These are phyloP conservation scores for Folsomia candida DNA, from an alignment of 2,888 invertebrate species.

Conservation along the genomic window DNA sequence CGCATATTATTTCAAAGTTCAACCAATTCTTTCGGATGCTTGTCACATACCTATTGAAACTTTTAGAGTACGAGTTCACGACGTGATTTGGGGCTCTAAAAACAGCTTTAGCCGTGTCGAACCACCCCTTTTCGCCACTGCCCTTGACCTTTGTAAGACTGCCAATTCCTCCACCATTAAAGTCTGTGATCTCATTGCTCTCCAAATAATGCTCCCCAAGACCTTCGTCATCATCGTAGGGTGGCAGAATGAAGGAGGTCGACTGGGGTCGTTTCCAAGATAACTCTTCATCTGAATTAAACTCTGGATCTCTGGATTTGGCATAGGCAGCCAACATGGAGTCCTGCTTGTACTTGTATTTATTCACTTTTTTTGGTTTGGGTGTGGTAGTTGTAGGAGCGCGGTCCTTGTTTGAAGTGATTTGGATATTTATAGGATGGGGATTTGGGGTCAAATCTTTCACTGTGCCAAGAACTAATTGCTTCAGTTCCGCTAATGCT, in stretches of 20 bases:
- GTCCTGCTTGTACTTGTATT: not conserved
- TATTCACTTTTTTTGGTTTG: not conserved
- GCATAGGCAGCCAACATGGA: not conserved
- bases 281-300: not conserved
- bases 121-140: not conserved
- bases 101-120: not conserved
- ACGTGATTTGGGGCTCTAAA: not conserved
- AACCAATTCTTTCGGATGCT: too few species aligned
- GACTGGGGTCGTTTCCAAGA: not conserved
- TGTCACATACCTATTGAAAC: too few species aligned
- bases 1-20: too few species aligned
- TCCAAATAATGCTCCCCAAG: not conserved
- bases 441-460: not conserved
- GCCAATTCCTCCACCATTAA: not conserved
- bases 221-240: not conserved
- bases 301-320: not conserved
- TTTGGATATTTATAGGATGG: not conserved
- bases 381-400: not conserved
- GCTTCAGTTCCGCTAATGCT: slow-evolving; percentile 2
- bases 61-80: slow-evolving; percentile 7
- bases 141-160: not conserved
- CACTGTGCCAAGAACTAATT: not conserved
- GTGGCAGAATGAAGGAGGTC: not conserved
- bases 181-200: not conserved
- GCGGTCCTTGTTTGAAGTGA: not conserved